These are phyloP conservation scores for Mellivora capensis DNA, from an alignment of 2,113 vertebrate genomes.

Conservation along the genomic window DNA sequence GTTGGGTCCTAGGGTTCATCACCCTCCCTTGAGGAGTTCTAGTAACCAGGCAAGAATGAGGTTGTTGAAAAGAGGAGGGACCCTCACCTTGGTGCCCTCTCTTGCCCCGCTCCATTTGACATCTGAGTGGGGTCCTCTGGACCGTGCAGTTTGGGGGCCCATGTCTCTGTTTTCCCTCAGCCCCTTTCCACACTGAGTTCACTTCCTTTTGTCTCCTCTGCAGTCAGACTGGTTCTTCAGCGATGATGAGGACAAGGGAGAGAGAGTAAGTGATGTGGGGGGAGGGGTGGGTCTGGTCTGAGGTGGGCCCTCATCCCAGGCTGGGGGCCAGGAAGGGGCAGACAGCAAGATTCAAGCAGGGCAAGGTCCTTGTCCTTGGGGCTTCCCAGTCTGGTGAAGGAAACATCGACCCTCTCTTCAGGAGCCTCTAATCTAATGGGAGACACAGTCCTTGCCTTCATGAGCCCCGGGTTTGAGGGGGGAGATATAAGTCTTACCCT, in stretches of 20 bases:
- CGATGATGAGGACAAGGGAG: slow-evolving; percentile 92
- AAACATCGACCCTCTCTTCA: neutral
- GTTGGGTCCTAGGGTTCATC: neutral
- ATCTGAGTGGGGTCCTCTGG: neutral
- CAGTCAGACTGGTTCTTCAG: slow-evolving; percentile 95
- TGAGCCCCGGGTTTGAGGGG: neutral
- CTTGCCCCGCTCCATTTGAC: neutral
- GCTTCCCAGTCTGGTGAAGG: neutral
- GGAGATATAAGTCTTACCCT: neutral
- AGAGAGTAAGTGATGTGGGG: slow-evolving; percentile 84
- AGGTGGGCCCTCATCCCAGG: neutral
- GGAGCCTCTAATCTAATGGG: neutral
- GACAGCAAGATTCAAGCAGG: neutral
- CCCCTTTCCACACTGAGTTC: accelerated
- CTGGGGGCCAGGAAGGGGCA: neutral
- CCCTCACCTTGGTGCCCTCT: neutral
- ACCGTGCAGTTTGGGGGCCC: neutral
- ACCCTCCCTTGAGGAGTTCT: neutral
- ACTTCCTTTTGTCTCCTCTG: slow-evolving; percentile 25
- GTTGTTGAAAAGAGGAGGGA: neutral
- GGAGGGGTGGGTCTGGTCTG: neutral
- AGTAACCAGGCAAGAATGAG: neutral
- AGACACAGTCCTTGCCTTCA: neutral
- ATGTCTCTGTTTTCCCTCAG: neutral
- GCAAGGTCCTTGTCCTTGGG: neutral